A percentile compares a stretch with the other conserved stretches of the same genome.
Evolutionary conservation across 2,888 invertebrate species (phyloP).

Genomic region (Nesidiocoris tenuis): DNA sequence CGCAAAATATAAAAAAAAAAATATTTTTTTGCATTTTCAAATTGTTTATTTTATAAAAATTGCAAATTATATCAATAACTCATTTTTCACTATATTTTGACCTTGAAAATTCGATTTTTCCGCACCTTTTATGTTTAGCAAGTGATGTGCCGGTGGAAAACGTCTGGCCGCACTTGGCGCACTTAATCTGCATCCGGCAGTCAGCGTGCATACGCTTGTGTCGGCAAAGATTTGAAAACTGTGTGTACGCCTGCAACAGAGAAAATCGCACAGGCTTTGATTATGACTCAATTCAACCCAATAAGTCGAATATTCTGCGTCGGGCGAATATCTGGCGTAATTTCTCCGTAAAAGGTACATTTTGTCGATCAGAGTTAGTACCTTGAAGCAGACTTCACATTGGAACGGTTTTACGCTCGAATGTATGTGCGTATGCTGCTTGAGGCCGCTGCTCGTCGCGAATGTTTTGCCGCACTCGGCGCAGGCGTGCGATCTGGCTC

Average conservation of each 20-base stretch:
- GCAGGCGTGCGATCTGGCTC: conserved; percentile 94
- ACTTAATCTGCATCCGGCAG: conserved; percentile 91
- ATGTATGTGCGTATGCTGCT: conserved; percentile 99
- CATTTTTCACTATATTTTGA: too few species aligned
- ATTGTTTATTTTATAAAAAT: too few species aligned
- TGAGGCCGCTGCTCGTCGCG: conserved; percentile 94
- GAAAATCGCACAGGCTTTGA: conserved; percentile 43
- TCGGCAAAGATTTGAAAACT: conserved; percentile 98
- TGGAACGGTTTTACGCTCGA: conserved; percentile 96
- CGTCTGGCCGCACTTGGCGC: conserved; percentile 88
- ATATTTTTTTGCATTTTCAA: too few species aligned
- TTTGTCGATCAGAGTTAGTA: conserved; percentile 53
- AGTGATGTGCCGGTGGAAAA: conserved; percentile 90
- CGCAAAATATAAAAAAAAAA: too few species aligned
- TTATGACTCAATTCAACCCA: background rate
- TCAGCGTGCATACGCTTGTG: conserved; percentile 98
- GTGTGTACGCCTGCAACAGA: conserved; percentile 82
- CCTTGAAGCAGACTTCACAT: conserved; percentile 95
- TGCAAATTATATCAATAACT: too few species aligned
- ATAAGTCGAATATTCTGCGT: too few species aligned
- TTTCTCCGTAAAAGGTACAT: conserved; percentile 13
- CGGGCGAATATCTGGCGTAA: too few species aligned
- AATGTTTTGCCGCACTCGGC: conserved; percentile 98
- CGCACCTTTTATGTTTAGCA: conserved; percentile 89
- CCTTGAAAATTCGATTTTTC: too few species aligned